Evolutionary conservation across 1,140 invertebrate genomes (phyloP), one percentile per base, ranked within the genome.

Genomic region (Drosophila bocki): DNA sequence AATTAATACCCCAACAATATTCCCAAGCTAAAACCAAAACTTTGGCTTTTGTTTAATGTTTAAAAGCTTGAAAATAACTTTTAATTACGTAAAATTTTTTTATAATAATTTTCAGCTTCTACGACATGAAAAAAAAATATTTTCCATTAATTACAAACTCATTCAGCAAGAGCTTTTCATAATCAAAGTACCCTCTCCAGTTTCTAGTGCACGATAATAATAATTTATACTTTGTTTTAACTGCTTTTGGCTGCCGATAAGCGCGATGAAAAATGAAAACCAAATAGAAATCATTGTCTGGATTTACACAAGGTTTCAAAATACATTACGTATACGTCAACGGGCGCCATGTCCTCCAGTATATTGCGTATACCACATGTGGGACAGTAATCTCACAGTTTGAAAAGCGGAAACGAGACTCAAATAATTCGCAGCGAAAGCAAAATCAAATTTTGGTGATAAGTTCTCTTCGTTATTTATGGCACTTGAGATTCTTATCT

Each of bases 221-320:
- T 54, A 72, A 75, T 64, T 72, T 65, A 72, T 68, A 68, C 44
- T 42, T 53, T 58, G 42, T 56, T 48, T 80, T 42, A 65, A 82
- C 70, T 80, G 59, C 60, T 58, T 78, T 72, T 67, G 59, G 59
- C 57, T 87, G 84, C 71, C 84, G 84, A 87, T 87, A 87, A 88
- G 84, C 67, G 77, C 59, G 29, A 63, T 42, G 15, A 56, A 84
- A 47, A 48, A 32, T 17, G 15, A 33, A 35, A 26, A 11, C 12
- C 13, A 29, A 44, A 51, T 7, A 45, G 7, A 60, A 71, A 42
- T 42, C 37, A 41, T 37, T 75, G 80, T 76, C 76, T 75, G 83
- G 80, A 87, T 91, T 83, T 91, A 60, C 83, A 91, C 87, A 80
- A 82, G 69, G 53, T 26, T 47, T 56, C 11, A 15, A 22, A 42